These are phyloP conservation scores for Darevskia mixta DNA, from an alignment of 2,797 vertebrate genomes.

Conservation along the genomic window DNA sequence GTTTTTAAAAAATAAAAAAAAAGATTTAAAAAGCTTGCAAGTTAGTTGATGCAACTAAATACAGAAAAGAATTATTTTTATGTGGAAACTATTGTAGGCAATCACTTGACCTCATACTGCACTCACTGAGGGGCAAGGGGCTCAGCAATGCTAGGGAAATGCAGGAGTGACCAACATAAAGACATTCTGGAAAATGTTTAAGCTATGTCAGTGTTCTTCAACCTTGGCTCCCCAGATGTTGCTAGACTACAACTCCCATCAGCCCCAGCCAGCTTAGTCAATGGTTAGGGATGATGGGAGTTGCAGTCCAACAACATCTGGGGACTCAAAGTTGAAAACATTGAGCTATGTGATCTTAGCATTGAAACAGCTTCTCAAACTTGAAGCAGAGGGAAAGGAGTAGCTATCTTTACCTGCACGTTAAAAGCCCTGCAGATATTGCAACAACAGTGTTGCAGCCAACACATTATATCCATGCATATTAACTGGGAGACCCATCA, in stretches of 20 bases:
- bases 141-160: slow-evolving; percentile 33
- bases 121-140: slow-evolving; percentile 45
- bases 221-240: no score
- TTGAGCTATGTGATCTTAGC: slow-evolving; percentile 42
- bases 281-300: no score
- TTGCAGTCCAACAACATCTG: no score
- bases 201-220: no score
- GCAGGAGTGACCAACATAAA: background rate
- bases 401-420: slow-evolving; percentile 17
- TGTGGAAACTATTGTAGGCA: slow-evolving; percentile 72
- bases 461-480: slow-evolving; percentile 67
- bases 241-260: no score
- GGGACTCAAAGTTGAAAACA: background rate
- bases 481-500: slow-evolving; percentile 67
- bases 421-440: slow-evolving; percentile 56
- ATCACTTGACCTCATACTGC: slow-evolving; percentile 71
- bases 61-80: slow-evolving; percentile 72
- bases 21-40: slow-evolving; percentile 48
- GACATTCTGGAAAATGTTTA: background rate
- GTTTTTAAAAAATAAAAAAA: background rate
- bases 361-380: background rate
- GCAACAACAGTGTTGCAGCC: slow-evolving; percentile 64
- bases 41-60: slow-evolving; percentile 64
- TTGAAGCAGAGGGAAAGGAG: background rate
- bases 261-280: no score